Evolutionary conservation across 2,888 invertebrate genomes (phyloP), one percentile per base, ranked within the genome.

Genomic region (Tetropium fuscum): DNA sequence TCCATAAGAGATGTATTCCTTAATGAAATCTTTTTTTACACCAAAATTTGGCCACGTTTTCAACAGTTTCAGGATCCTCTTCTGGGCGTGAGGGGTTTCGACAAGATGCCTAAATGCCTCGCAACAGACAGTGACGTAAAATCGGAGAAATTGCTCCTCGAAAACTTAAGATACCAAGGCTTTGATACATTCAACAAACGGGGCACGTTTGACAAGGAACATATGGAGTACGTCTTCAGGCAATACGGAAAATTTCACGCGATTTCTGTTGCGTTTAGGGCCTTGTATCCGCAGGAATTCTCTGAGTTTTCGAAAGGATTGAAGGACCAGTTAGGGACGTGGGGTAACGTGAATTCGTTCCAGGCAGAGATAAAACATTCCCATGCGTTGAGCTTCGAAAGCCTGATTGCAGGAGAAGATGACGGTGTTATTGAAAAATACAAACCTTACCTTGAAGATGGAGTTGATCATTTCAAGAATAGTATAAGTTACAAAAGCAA

Each of bases 231-330:
- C 1, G 58, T 71, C 20, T 48, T 71, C 4, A 55, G 61, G 15
- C 58, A 59, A 18, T 65, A 72, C 10, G 74, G 60, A 2, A 55
- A 56, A 36, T 69, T 69, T 27, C 74, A 74, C 40, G 68, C 69
- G 5, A 41, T 68, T 22, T 69, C 69, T 0, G 65, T 65, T 13
- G 71, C 64, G 1, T 38, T 66, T 19, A 63, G 59, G 36, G 59
- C 68, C 15, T 43, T 63, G 27, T 27, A 64, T 20, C 55, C 56
- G 1, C 56, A 58, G 18, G 53, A 59, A 19, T 70, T 63, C 54
- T 13, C 59, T 6, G 27, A 53, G 18, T 10, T 59, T 8, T 3
- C 36, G n/a, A 22, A 45, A 3, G 19, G 20, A 10, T n/a, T 19
- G 4, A 16, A 5, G 10, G 19, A 13, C 6, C 16, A 10, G 10